These are phyloP conservation scores for Oophaga pumilio DNA, from an alignment of 2,113 vertebrate genomes.

Conservation along the genomic window DNA sequence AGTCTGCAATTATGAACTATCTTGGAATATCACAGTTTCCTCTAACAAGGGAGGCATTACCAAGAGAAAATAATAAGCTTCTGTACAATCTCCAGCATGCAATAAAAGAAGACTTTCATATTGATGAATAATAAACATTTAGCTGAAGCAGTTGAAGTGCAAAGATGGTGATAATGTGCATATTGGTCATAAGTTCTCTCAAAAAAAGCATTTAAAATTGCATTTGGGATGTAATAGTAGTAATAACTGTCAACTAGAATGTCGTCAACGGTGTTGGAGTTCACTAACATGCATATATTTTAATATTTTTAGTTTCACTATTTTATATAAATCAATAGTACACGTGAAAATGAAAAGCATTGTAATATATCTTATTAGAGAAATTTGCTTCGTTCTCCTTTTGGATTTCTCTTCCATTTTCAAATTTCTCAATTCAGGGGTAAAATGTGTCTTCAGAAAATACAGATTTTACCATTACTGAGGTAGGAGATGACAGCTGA, in stretches of 20 bases:
- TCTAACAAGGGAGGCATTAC: conserved; percentile 13
- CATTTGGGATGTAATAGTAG: neutral
- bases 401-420: no score
- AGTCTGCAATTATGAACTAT: conserved; percentile 27
- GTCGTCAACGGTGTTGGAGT: neutral
- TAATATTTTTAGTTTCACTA: no score
- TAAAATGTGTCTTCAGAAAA: no score
- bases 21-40: neutral
- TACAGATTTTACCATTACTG: no score
- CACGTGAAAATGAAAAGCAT: no score
- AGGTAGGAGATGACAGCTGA: no score
- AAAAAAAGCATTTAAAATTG: neutral
- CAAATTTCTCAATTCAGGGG: no score
- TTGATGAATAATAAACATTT: conserved; percentile 4
- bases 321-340: no score
- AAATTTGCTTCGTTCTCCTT: no score
- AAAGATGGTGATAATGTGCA: neutral
- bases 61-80: neutral
- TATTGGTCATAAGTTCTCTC: neutral
- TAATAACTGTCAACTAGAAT: neutral
- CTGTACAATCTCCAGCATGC: neutral
- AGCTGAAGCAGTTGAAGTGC: neutral
- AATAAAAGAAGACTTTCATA: neutral
- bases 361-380: no score
- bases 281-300: no score